Evolutionary conservation across 2,797 vertebrate genomes (phyloP).

Genomic region (Galagoides demidoff): DNA sequence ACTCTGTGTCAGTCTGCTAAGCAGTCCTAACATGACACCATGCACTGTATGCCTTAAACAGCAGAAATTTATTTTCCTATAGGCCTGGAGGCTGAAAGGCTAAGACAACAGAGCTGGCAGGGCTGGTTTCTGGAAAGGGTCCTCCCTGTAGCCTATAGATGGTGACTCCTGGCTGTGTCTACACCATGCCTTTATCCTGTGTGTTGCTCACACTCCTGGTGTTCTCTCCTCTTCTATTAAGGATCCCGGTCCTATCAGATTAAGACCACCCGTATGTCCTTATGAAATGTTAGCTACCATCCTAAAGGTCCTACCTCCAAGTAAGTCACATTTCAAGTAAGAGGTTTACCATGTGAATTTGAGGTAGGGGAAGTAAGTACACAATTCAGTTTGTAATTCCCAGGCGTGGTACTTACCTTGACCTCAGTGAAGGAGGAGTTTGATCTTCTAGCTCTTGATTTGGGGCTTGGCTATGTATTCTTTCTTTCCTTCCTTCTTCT

Average conservation of each 20-base stretch:
- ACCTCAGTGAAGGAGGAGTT: neutral
- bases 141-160: neutral
- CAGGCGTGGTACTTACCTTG: fast-evolving
- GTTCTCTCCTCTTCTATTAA: neutral
- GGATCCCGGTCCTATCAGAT: neutral
- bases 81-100: neutral
- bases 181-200: fast-evolving
- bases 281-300: neutral
- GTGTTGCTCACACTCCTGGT: fast-evolving
- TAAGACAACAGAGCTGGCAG: too few relatives aligned
- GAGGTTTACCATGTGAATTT: neutral
- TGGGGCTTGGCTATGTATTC: neutral
- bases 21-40: neutral
- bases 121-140: fast-evolving
- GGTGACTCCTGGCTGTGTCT: fast-evolving
- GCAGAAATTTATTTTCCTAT: neutral
- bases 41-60: neutral
- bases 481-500: too few relatives aligned
- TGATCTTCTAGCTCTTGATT: neutral
- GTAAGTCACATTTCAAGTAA: neutral
- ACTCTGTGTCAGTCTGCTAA: neutral
- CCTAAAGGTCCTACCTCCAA: neutral
- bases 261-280: neutral
- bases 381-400: neutral
- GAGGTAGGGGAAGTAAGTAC: too few relatives aligned